These are phyloP conservation scores for Diplodus puntazzo DNA, from an alignment of 2,797 vertebrate genomes.

Conservation along the genomic window DNA sequence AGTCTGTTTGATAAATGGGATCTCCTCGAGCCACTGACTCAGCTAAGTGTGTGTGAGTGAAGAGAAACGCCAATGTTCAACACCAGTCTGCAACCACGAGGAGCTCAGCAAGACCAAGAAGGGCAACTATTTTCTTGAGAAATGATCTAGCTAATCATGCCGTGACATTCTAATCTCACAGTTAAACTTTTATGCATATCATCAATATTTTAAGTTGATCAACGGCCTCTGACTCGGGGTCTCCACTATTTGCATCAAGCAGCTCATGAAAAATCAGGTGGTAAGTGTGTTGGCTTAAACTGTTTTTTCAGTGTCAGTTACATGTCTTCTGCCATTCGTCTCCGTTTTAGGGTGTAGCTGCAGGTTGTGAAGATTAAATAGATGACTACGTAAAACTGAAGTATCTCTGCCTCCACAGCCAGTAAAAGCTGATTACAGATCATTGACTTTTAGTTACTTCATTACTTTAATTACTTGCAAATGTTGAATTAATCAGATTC, in stretches of 20 bases:
- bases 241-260: background rate
- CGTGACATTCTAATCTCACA: background rate
- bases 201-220: background rate
- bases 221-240: background rate
- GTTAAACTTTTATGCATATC: background rate
- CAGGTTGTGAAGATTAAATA: background rate
- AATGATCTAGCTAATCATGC: background rate
- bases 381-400: background rate
- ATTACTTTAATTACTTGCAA: constrained; percentile 15
- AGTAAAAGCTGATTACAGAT: constrained; percentile 1
- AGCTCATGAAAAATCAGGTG: background rate
- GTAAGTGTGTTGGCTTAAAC: background rate
- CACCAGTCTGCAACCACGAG: background rate
- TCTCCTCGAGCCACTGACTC: no score
- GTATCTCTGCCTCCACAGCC: background rate
- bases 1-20: no score
- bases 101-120: background rate
- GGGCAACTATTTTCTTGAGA: background rate
- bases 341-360: background rate
- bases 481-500: constrained; percentile 28
- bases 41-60: background rate
- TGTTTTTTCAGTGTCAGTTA: background rate
- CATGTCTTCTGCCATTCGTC: background rate
- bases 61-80: background rate
- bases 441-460: constrained; percentile 2